Evolutionary conservation across 2,888 invertebrate species (phyloP).

Genomic region (Chirona hameri): DNA sequence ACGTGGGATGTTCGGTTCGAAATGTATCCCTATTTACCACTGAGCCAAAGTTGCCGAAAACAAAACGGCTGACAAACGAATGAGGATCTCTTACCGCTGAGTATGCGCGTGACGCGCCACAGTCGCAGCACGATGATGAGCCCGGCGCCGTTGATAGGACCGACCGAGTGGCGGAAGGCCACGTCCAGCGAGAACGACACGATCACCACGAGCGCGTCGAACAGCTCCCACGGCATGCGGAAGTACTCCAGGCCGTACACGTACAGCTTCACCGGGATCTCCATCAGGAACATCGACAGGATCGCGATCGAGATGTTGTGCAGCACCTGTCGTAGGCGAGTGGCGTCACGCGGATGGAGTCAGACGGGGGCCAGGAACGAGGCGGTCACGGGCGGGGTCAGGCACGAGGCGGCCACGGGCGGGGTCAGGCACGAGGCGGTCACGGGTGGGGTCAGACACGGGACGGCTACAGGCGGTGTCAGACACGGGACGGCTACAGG

Average conservation of each 20-base stretch:
- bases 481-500: too few relatives aligned
- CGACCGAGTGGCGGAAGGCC: conserved; percentile 44
- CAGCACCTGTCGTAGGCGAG: conserved; percentile 43
- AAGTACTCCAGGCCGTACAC: conserved; percentile 48
- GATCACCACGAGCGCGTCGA: conserved; percentile 49
- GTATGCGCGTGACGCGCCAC: conserved; percentile 49
- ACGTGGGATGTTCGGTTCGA: too few relatives aligned
- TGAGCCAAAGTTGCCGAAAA: too few relatives aligned
- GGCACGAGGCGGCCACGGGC: too few relatives aligned
- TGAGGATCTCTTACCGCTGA: conserved; percentile 47
- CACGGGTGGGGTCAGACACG: too few relatives aligned
- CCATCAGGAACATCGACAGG: conserved; percentile 47
- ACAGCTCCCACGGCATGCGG: conserved; percentile 48
- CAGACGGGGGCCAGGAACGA: too few relatives aligned
- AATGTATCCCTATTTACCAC: too few relatives aligned
- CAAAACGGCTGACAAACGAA: not conserved
- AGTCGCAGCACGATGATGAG: conserved; percentile 48
- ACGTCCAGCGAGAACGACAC: conserved; percentile 48
- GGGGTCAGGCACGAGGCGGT: too few relatives aligned
- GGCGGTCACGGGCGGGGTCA: too few relatives aligned
- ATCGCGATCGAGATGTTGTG: conserved; percentile 47
- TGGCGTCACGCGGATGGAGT: not conserved
- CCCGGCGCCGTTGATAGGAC: conserved; percentile 46
- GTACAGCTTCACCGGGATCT: conserved; percentile 46
- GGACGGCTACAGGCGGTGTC: too few relatives aligned